Evolutionary conservation across 1,140 invertebrate genomes (phyloP), one percentile per base, ranked within the genome.

Genomic region (Alviniconcha marisindica): DNA sequence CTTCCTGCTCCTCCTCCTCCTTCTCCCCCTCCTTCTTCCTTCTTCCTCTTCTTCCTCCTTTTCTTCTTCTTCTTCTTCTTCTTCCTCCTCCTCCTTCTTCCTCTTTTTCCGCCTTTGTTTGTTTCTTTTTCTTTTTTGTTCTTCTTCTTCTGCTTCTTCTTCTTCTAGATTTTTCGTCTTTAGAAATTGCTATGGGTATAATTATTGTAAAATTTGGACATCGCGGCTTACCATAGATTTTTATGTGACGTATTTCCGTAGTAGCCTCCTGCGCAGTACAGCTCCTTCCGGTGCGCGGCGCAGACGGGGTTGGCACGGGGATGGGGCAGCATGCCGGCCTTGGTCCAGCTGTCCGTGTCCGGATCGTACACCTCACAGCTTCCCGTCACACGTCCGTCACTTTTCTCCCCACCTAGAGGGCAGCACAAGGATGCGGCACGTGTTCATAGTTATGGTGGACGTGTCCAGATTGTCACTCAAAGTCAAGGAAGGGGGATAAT

Each of bases 211-310:
- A 48, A 18, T 5, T 10, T 48, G 5, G 44, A 18, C 7, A 48
- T 18, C 44, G 44, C 18, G 28, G 83, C 86, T 79, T 77, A 90
- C 89, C 89, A 90, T 7, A 90, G 54, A 81, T 88, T 90, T 42
- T 87, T 86, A 48, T 88, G 85, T 73, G 82, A 83, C 44, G 86
- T 83, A 54, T 82, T 85, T 3, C 85, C 86, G 60, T 84, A 77
- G 60, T 79, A 87, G 24, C 89, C 89, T 0, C 89, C 89, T 21
- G 87, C 86, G 60, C 86, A 88, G 54, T 85, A 87, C 4, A 90
- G 81, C 40, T 88, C 86, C 5, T 79, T 82, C n/a, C 83, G 79
- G 63, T 82, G 80, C 12, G 82, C 77, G 18, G 79, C 83, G 33
- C 81, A 85, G 0, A 82, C 81, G 28, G 83, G 84, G 71, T 88